Evolutionary conservation across 2,113 vertebrate genomes (phyloP).

Genomic region (Dipodomys ordii): DNA sequence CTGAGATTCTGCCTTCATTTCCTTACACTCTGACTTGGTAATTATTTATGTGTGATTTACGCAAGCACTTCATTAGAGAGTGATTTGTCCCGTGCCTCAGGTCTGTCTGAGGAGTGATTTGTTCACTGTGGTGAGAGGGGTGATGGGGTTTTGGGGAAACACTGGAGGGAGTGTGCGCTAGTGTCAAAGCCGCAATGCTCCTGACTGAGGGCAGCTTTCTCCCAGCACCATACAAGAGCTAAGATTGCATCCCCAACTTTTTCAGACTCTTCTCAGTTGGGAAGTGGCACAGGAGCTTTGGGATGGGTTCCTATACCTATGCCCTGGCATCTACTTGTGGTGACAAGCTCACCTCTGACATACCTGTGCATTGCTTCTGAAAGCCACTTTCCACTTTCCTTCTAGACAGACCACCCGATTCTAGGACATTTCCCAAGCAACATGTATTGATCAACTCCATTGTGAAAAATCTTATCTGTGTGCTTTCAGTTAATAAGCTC

Average conservation of each 20-base stretch:
- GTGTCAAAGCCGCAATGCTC: accelerated
- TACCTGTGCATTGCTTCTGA: neutral
- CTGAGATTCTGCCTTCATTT: neutral
- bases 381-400: neutral
- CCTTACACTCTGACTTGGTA: neutral
- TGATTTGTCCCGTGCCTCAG: neutral
- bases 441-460: neutral
- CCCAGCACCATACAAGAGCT: no score
- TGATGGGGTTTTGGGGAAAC: neutral
- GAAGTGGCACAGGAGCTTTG: neutral
- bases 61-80: neutral
- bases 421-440: neutral
- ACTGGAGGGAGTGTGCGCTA: accelerated
- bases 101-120: neutral
- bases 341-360: neutral
- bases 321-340: neutral
- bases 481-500: neutral
- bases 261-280: neutral
- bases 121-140: neutral
- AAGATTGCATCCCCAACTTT: accelerated
- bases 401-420: neutral
- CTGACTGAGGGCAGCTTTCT: neutral
- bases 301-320: no score
- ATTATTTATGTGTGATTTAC: neutral
- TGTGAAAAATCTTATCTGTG: neutral